Percentiles rank a stretch among this genome's conserved stretches.
These are phyloP conservation scores for Mycteria americana DNA, from an alignment of 2,797 vertebrate species.

Conservation along the genomic window DNA sequence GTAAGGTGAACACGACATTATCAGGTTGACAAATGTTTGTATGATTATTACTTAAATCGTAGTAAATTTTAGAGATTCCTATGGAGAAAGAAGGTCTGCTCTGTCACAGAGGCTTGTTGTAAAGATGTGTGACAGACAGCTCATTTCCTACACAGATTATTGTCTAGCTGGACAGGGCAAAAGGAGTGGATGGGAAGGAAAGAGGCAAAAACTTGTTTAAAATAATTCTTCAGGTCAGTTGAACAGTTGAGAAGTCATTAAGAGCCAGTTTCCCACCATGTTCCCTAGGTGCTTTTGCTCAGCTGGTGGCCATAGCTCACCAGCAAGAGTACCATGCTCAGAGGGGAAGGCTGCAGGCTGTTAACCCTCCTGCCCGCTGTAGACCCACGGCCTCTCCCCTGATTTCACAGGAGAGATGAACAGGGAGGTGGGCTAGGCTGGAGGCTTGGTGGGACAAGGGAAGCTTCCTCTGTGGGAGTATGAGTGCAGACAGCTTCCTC, in stretches of 20 bases:
- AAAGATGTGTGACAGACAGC: not conserved
- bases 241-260: not conserved
- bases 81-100: not conserved
- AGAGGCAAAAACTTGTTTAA: not conserved
- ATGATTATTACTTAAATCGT: not conserved
- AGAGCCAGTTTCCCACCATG: not conserved
- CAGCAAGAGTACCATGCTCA: not conserved
- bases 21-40: not conserved
- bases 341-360: not conserved
- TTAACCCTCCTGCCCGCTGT: not conserved
- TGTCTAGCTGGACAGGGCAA: not conserved
- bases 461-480: not conserved
- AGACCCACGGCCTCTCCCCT: not conserved
- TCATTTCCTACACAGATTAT: not conserved
- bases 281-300: not conserved
- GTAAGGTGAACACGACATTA: not conserved
- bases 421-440: not conserved
- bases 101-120: not conserved
- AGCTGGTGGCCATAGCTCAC: not conserved
- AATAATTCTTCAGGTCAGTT: not conserved
- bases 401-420: accelerated
- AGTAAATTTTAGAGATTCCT: not conserved
- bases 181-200: not conserved
- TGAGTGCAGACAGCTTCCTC: not conserved
- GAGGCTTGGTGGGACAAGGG: accelerated